Base-by-base conservation (phyloP, 2,113 vertebrate genomes). In the Syngnathus typhle region DNA sequence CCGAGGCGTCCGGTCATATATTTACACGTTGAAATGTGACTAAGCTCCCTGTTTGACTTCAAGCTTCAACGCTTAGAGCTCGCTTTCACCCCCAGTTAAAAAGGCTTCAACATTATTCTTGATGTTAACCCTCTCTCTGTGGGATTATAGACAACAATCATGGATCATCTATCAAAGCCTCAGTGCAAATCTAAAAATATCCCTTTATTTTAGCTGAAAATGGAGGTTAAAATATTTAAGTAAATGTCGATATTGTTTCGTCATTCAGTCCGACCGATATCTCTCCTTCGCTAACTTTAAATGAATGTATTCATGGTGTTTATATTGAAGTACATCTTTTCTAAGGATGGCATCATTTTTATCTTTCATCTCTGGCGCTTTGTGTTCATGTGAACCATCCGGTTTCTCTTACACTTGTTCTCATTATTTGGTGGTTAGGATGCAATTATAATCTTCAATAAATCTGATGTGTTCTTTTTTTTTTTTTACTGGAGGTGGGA, bases 11-110 rank as follows among this genome's bases (percentile, higher is more conserved):
- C 7, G 76, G 76, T 80, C 69, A 68, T 82, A 74, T 64, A 79
- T 83, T 82, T 74, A 73, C 44, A 68, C 58, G 72, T 68, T 79
- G 15, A 71, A 71, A 72, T 71, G 5, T 73, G 65, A 69, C 37
- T 58, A 58, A 56, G 60, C 41, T 78, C 70, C 23, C 43, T 58
- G 72, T 71, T 69, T 75, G 71, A 74, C 74, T 38, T 8, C 23
- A 36, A 58, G 69, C 73, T 64, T 79, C 75, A 59, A 77, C 67
- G 65, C 60, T 72, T 59, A 81, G 80, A 72, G 69, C 32, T 21
- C 21, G 46, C 54, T 74, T 74, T 76, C 51, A 72, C 70, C 61
- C 15, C 10, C 27, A 66, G 68, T 21, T 49, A 23, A 60, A 61
- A 27, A 61, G 27, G 56, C 70, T 69, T 82, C 44, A 65, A 76